Evolutionary conservation across 2,113 vertebrate species (phyloP).

Genomic region (Syrmaticus mikado): DNA sequence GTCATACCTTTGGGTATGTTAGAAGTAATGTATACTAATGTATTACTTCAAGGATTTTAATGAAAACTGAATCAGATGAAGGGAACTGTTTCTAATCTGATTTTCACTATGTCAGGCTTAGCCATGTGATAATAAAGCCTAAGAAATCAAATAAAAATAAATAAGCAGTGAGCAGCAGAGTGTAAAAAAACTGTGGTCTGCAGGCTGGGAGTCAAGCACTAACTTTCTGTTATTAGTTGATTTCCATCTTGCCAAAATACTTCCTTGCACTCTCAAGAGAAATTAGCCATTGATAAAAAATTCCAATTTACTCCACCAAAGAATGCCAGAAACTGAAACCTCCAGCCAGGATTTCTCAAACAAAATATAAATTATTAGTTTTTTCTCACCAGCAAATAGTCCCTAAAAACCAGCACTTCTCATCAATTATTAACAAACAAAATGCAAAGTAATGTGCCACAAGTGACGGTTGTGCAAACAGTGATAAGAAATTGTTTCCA

Average conservation of each 20-base stretch:
- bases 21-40: conserved; percentile 50
- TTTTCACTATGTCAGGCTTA: conserved; percentile 60
- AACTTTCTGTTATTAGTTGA: conserved; percentile 9
- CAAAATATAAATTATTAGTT: background rate
- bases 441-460: background rate
- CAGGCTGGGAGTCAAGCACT: background rate
- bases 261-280: background rate
- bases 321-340: background rate
- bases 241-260: background rate
- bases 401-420: background rate
- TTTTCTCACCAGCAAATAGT: background rate
- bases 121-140: conserved; percentile 45
- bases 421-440: conserved; percentile 16
- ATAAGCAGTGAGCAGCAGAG: conserved; percentile 48
- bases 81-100: conserved; percentile 73
- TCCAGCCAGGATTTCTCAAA: conserved; percentile 13
- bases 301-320: background rate
- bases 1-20: background rate
- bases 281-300: background rate
- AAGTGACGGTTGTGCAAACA: background rate
- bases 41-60: conserved; percentile 71
- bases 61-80: conserved; percentile 69
- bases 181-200: conserved; percentile 43
- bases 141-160: conserved; percentile 64
- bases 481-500: background rate